Evolutionary conservation across 1,140 invertebrate genomes (phyloP).

Genomic region (Plutomurus gul): DNA sequence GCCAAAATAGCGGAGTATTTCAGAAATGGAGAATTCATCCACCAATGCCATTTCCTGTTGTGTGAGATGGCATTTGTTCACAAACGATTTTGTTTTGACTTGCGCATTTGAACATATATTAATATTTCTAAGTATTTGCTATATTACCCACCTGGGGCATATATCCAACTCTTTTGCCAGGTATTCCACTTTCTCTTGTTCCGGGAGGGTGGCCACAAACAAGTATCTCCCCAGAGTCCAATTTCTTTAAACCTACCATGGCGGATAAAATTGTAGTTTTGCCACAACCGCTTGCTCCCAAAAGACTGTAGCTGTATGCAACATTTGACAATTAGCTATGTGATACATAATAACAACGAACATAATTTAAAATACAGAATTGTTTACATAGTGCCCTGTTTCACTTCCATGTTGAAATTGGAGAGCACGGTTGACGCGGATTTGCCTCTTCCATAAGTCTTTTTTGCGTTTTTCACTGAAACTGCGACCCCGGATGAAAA

Average conservation of each 20-base stretch:
- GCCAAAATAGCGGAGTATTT: slow-evolving; percentile 61
- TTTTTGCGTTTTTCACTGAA: neutral
- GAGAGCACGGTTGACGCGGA: slow-evolving; percentile 11
- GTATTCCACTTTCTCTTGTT: slow-evolving; percentile 71
- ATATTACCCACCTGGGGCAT: slow-evolving; percentile 61
- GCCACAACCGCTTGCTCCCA: slow-evolving; percentile 81
- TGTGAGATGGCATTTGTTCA: neutral
- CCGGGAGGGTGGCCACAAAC: slow-evolving; percentile 82
- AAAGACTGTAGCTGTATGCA: slow-evolving; percentile 67
- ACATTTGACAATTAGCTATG: neutral
- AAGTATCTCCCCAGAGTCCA: slow-evolving; percentile 82
- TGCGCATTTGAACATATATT: neutral
- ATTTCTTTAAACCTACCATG: slow-evolving; percentile 77
- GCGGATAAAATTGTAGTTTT: slow-evolving; percentile 85
- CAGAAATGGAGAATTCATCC: slow-evolving; percentile 60
- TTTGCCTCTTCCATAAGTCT: neutral
- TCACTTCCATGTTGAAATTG: slow-evolving; percentile 57
- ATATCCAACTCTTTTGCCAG: slow-evolving; percentile 75
- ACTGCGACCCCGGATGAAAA: neutral
- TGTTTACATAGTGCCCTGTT: slow-evolving; percentile 63
- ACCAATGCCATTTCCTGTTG: slow-evolving; percentile 60
- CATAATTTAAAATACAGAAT: neutral
- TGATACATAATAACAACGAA: neutral
- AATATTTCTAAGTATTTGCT: neutral
- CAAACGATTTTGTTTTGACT: neutral